Conservation (phyloP, 2,113 vertebrate species). For the Vimba vimba region DNA sequence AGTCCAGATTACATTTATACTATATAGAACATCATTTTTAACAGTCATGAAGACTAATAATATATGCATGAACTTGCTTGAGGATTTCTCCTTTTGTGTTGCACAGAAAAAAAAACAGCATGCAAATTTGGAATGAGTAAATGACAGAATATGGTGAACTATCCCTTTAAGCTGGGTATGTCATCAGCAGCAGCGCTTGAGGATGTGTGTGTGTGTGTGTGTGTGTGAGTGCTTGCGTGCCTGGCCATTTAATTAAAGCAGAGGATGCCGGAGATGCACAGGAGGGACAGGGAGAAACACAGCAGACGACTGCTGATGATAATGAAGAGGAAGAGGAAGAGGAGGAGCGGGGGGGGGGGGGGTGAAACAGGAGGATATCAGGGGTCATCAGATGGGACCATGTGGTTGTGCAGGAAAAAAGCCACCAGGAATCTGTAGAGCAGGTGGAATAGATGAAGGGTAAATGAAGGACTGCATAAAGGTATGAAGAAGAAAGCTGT, state of each 20-base stretch:
- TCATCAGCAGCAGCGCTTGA: constrained; percentile 40
- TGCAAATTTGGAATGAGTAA: not conserved
- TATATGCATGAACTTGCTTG: not conserved
- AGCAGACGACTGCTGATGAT: not conserved
- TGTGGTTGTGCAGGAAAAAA: constrained; percentile 26
- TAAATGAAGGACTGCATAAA: constrained; percentile 22
- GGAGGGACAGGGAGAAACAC: constrained; percentile 53
- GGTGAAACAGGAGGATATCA: constrained; percentile 44
- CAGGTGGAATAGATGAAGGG: constrained; percentile 3
- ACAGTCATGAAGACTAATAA: not conserved
- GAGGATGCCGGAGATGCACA: constrained; percentile 75
- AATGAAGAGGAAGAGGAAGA: constrained; percentile 41
- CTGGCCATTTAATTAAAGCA: constrained; percentile 78
- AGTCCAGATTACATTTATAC: too few species aligned
- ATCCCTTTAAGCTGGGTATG: constrained; percentile 50
- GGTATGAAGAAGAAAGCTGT: not conserved
- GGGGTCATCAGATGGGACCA: constrained; percentile 20
- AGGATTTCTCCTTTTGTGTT: not conserved
- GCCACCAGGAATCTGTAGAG: constrained; percentile 51
- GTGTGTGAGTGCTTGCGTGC: constrained; percentile 38
- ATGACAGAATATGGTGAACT: not conserved
- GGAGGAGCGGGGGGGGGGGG: not conserved
- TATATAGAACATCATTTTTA: too few species aligned
- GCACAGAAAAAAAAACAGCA: not conserved
- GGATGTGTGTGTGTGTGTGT: not conserved